Evolutionary conservation across 64 coral and sea anemone genomes (phyloP), one percentile per base, ranked within the genome.

Genomic region (Pocillopora damicornis): DNA sequence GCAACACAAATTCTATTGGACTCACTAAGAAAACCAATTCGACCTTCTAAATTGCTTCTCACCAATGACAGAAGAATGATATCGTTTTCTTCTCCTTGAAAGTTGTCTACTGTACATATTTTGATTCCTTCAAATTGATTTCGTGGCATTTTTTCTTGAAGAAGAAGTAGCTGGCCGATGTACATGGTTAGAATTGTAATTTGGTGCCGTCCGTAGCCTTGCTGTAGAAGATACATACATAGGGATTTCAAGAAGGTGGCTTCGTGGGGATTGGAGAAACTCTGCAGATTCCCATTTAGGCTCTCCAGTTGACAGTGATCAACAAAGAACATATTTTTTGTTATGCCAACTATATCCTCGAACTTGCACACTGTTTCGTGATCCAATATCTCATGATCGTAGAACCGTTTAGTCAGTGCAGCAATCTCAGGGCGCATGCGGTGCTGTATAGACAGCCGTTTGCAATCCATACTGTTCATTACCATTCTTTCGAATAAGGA

Each of bases 401-500:
- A 97, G 66, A 97, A 88, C 74, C 83, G 58, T 37, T 90, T 89
- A 14, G 91, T 97, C 75, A 97, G 88, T 16, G 86, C 59, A 9
- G 95, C 83, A 74, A 97, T 97, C 37, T 88, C 80, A 22, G 95
- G 95, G 17, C 91, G 79, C 95, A 97, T 97, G 18, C 95, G 77
- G 35, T 97, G 95, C 37, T 97, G 95, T 60, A 90, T 89, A 7
- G 76, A 87, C 26, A 97, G 69, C 35, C 82, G 87, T 73, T 95
- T 92, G 60, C 81, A 90, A 35, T 95, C 88, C 95, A 90, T 90
- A 22, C 84, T 93, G 79, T 97, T 97, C 72, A 88, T 76, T 11
- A 97, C 91, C 91, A 97, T 97, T 38, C 95, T 82, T 30, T 97
- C 95, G 82, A 97, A 97, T 14, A 97, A 78, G 5, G 95, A 97